A percentile compares a stretch with the other conserved stretches of the same genome.
These are phyloP conservation scores for Clarias magur DNA, from an alignment of 2,113 vertebrate species.

Conservation along the genomic window DNA sequence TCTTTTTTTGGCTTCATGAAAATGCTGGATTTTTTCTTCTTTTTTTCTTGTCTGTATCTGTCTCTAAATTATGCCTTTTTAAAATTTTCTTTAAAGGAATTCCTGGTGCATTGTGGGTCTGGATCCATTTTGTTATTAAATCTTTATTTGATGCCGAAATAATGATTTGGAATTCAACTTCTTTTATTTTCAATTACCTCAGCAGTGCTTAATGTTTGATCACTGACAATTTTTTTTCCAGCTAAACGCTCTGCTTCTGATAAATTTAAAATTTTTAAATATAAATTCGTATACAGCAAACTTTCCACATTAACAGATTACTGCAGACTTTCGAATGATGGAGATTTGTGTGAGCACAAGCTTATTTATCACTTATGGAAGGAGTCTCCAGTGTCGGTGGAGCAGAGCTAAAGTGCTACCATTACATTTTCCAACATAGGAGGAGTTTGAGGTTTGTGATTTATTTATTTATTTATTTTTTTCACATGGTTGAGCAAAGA, in stretches of 20 bases:
- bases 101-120: neutral
- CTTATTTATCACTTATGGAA: neutral
- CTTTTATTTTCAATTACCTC: neutral
- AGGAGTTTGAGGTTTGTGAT: neutral
- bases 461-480: neutral
- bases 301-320: neutral
- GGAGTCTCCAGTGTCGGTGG: neutral
- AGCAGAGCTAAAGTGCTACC: neutral
- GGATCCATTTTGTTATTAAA: slow-evolving; percentile 12
- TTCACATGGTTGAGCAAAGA: neutral
- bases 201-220: neutral
- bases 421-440: neutral
- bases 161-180: neutral
- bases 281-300: neutral
- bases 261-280: neutral
- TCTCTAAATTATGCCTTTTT: slow-evolving; percentile 16
- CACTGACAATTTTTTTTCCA: neutral
- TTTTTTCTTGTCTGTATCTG: slow-evolving; percentile 15
- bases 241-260: neutral
- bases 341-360: neutral
- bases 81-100: slow-evolving; percentile 7
- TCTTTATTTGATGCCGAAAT: neutral
- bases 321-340: neutral
- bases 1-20: slow-evolving; percentile 70
- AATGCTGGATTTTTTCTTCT: slow-evolving; percentile 51